Percentiles rank a stretch among this genome's conserved stretches.
Conservation (phyloP, 2,888 invertebrate genomes). For the Phania funesta region DNA sequence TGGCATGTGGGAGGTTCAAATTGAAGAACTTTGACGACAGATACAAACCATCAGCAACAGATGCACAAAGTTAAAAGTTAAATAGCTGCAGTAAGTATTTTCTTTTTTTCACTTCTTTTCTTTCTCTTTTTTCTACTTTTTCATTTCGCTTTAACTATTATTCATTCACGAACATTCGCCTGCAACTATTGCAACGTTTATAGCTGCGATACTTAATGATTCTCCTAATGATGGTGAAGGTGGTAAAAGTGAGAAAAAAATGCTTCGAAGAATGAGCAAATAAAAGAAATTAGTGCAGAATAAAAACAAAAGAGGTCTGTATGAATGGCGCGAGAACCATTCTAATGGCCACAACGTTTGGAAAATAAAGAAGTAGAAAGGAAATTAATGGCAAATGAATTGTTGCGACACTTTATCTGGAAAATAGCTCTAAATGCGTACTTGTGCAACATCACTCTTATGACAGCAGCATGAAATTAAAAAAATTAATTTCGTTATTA, state of each 20-base stretch:
- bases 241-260: constrained; percentile 41
- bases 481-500: constrained; percentile 38
- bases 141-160: background rate
- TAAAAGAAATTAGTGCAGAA: constrained; percentile 17
- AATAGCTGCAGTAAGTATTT: constrained; percentile 64
- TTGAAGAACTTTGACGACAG: constrained; percentile 63
- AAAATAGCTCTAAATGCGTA: constrained; percentile 25
- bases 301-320: background rate
- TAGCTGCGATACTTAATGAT: constrained; percentile 39
- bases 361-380: background rate
- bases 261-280: constrained; percentile 19
- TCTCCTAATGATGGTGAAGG: constrained; percentile 58
- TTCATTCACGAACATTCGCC: background rate
- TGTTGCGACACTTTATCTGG: constrained; percentile 59
- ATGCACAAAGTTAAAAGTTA: constrained; percentile 65
- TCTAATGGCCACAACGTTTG: constrained; percentile 32
- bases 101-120: background rate
- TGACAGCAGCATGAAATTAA: constrained; percentile 31
- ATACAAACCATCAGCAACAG: constrained; percentile 65
- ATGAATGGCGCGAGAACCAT: constrained; percentile 28
- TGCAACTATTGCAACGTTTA: constrained; percentile 24
- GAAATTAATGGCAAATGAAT: constrained; percentile 62
- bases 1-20: constrained; percentile 50
- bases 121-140: background rate
- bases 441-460: background rate